Percentiles rank a stretch among this genome's conserved stretches.
Conservation (phyloP, 2,797 vertebrate genomes). For the Sebastes taczanowskii region DNA sequence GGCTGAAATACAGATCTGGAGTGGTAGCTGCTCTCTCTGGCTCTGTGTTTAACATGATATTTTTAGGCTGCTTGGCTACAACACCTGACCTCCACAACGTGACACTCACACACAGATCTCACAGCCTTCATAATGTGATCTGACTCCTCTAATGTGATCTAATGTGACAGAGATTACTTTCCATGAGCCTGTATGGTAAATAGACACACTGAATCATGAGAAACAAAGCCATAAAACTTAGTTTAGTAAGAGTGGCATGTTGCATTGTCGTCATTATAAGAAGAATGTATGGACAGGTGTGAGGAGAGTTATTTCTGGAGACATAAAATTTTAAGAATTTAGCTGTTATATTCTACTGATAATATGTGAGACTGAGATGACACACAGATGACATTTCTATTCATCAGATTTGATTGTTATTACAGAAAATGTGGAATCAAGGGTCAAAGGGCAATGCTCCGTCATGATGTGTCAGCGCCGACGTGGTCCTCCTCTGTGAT, state of each 20-base stretch:
- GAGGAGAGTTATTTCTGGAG: conserved; percentile 48
- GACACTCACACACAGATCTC: conserved; percentile 4
- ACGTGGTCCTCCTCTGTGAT: background rate
- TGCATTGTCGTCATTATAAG: conserved; percentile 1
- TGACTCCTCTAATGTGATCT: conserved; percentile 44
- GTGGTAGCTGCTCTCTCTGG: conserved; percentile 50
- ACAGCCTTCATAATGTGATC: conserved; percentile 32
- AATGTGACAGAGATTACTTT: conserved; percentile 35
- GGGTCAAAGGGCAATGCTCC: background rate
- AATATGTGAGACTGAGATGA: background rate
- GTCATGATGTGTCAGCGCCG: background rate
- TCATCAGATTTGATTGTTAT: background rate
- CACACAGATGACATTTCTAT: background rate
- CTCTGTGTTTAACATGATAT: conserved; percentile 74
- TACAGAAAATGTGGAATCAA: background rate
- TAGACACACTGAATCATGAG: conserved; percentile 14
- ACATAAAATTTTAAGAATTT: conserved; percentile 13
- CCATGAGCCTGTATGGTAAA: background rate
- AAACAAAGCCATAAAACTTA: background rate
- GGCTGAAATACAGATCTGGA: conserved; percentile 36
- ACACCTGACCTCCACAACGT: conserved; percentile 65
- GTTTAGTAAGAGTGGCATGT: background rate
- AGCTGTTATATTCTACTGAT: background rate
- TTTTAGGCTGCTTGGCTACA: conserved; percentile 74
- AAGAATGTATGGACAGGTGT: conserved; percentile 46